Conservation (phyloP, 2,113 vertebrate genomes). For the Tor tambroides region DNA sequence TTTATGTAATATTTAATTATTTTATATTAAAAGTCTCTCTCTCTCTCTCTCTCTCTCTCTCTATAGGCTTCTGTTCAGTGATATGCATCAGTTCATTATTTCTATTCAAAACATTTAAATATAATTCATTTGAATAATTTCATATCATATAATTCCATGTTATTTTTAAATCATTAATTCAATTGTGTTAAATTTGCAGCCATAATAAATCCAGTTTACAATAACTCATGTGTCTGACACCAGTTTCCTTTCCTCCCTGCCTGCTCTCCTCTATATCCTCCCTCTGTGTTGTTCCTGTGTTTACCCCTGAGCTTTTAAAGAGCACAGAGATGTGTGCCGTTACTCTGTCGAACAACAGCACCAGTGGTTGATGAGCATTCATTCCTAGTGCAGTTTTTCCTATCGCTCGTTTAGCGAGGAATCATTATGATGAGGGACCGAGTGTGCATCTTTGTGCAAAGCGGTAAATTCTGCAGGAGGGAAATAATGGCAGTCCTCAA, state of each 20-base stretch:
- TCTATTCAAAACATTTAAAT: too few relatives aligned
- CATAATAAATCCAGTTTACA: too few relatives aligned
- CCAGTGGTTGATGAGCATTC: background rate
- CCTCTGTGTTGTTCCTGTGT: background rate
- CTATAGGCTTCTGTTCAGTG: too few relatives aligned
- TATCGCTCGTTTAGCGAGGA: background rate
- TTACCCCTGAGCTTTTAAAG: background rate
- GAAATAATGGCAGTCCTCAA: slow-evolving; percentile 53
- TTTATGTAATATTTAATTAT: too few relatives aligned
- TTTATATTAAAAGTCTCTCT: too few relatives aligned
- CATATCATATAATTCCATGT: too few relatives aligned
- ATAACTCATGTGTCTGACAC: background rate
- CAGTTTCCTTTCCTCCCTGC: background rate
- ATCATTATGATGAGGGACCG: slow-evolving; percentile 35
- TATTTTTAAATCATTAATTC: background rate
- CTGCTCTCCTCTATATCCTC: background rate
- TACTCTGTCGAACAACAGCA: slow-evolving; percentile 27
- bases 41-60: too few relatives aligned
- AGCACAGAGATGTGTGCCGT: slow-evolving; percentile 15
- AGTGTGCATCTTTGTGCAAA: slow-evolving; percentile 14
- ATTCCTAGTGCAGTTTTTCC: slow-evolving; percentile 44
- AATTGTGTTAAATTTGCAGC: background rate
- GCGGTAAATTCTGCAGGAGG: slow-evolving; percentile 46
- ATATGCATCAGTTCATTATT: too few relatives aligned
- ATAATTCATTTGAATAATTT: too few relatives aligned